Percentiles rank a stretch among this genome's conserved stretches.
These are phyloP conservation scores for Trematomus loennbergii DNA, from an alignment of 2,113 vertebrate genomes.

Conservation along the genomic window DNA sequence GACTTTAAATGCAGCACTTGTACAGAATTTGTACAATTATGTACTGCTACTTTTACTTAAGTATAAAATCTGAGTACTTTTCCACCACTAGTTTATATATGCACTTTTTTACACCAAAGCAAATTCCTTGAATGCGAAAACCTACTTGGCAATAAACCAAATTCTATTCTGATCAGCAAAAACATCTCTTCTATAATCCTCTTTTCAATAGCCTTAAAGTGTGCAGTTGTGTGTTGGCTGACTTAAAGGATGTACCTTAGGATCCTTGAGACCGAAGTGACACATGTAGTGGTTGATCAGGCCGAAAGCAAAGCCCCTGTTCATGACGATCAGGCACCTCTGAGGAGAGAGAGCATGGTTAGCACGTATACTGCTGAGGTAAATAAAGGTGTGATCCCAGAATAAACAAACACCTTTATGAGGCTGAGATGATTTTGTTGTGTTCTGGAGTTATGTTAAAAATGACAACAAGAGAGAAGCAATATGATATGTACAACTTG, in stretches of 20 bases:
- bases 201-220: background rate
- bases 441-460: background rate
- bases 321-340: slow-evolving; percentile 97
- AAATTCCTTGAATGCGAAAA: no score
- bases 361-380: background rate
- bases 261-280: slow-evolving; percentile 93
- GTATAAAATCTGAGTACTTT: no score
- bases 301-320: slow-evolving; percentile 95
- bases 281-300: slow-evolving; percentile 96
- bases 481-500: background rate
- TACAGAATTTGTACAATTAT: no score
- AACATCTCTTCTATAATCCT: background rate
- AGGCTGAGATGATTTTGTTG: background rate
- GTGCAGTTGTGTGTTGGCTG: background rate
- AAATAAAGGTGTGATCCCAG: background rate
- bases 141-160: no score
- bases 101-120: no score
- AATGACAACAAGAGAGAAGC: background rate
- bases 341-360: slow-evolving; percentile 60
- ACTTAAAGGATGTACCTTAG: slow-evolving; percentile 85
- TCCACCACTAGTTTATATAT: no score
- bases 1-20: no score
- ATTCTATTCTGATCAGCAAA: background rate
- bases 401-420: background rate
- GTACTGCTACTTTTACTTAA: no score